Evolutionary conservation across 1,140 invertebrate genomes (phyloP).

Genomic region (Eupeodes corollae): DNA sequence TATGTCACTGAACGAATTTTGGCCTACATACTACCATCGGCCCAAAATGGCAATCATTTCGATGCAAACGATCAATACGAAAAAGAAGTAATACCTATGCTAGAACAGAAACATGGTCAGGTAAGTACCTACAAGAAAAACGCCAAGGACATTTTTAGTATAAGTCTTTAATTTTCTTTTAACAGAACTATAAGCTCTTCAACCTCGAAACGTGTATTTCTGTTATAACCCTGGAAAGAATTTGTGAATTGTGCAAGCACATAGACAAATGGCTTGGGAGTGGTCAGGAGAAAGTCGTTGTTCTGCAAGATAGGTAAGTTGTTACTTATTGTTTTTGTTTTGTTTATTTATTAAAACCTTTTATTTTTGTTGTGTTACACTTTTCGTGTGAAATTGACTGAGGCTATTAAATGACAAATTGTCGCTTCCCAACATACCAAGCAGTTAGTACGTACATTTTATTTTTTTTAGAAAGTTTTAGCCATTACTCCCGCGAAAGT

Average conservation of each 20-base stretch:
- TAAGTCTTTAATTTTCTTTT: neutral
- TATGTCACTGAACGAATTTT: conserved; percentile 10
- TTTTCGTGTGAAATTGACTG: neutral
- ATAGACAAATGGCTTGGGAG: conserved; percentile 8
- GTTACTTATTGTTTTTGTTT: neutral
- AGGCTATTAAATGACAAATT: neutral
- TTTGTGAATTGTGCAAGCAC: conserved; percentile 10
- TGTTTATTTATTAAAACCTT: neutral
- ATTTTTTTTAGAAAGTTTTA: neutral
- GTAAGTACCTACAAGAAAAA: neutral
- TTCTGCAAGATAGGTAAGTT: conserved; percentile 8
- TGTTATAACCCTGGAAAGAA: conserved; percentile 6
- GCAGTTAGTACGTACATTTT: neutral
- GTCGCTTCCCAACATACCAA: neutral
- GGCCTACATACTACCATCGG: conserved; percentile 5
- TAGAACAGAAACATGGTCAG: conserved; percentile 10
- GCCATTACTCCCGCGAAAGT: too few species aligned
- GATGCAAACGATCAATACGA: conserved; percentile 5
- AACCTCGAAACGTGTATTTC: conserved; percentile 9
- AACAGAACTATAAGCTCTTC: conserved; percentile 7
- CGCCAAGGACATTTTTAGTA: too few species aligned
- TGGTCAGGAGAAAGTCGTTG: conserved; percentile 7
- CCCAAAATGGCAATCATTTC: neutral
- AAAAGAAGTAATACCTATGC: conserved; percentile 7
- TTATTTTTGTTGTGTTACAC: neutral